Evolutionary conservation across 1,140 invertebrate genomes (phyloP).

Genomic region (Lutraria rhynchaena): DNA sequence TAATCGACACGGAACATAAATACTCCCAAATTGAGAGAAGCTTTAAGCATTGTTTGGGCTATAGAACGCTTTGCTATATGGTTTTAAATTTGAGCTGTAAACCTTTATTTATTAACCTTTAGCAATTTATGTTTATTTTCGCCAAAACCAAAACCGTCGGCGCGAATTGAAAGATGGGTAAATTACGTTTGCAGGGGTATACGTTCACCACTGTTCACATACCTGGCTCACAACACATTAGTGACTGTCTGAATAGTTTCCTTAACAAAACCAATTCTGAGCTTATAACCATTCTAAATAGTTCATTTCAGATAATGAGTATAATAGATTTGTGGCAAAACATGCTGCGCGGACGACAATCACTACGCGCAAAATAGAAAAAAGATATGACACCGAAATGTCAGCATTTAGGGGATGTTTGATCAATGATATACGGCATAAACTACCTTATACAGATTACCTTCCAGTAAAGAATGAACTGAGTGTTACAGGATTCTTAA

Average conservation of each 20-base stretch:
- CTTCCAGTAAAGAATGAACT: conserved; percentile 2
- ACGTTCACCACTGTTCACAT: conserved; percentile 59
- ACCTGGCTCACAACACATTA: conserved; percentile 59
- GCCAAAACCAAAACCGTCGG: conserved; percentile 10
- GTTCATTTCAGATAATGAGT: not conserved
- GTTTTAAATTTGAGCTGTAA: too few species aligned
- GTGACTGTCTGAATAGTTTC: conserved; percentile 23
- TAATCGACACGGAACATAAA: too few species aligned
- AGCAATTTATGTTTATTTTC: too few species aligned
- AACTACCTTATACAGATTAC: conserved; percentile 5
- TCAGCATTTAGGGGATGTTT: not conserved
- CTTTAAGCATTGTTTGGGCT: too few species aligned
- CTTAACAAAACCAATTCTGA: conserved; percentile 19
- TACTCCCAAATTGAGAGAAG: too few species aligned
- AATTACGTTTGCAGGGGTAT: conserved; percentile 54
- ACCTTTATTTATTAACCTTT: too few species aligned
- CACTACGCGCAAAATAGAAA: conserved; percentile 27
- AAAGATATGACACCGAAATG: not conserved
- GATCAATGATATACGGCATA: not conserved
- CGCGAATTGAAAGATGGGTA: conserved; percentile 58
- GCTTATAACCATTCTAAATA: too few species aligned
- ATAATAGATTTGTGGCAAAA: conserved; percentile 12
- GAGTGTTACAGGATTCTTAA: not conserved
- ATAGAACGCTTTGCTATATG: too few species aligned
- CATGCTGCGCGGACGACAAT: conserved; percentile 38